Evolutionary conservation across 2,113 vertebrate genomes (phyloP).

Genomic region (Rhinoderma darwinii): DNA sequence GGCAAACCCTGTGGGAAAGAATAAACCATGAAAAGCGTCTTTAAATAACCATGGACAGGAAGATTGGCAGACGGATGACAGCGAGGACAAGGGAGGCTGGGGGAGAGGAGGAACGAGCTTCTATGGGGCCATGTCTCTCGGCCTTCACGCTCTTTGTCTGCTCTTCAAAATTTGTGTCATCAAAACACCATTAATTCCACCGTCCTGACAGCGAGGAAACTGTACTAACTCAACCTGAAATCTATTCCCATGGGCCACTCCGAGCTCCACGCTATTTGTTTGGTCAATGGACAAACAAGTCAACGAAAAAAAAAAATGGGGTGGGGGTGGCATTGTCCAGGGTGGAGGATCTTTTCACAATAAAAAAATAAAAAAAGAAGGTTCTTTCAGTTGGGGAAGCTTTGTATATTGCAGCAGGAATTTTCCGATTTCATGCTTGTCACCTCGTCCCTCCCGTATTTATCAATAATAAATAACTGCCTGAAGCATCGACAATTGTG

Average conservation of each 20-base stretch:
- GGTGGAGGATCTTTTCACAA: conserved; percentile 77
- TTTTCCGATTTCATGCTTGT: conserved; percentile 85
- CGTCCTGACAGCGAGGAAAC: conserved; percentile 88
- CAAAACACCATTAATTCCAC: conserved; percentile 94
- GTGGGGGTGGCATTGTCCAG: conserved; percentile 62
- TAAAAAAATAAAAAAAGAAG: conserved; percentile 83
- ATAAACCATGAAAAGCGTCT: conserved; percentile 92
- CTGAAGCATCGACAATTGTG: conserved; percentile 70
- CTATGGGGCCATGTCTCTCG: conserved; percentile 89
- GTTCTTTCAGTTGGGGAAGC: conserved; percentile 81
- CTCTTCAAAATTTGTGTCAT: conserved; percentile 90
- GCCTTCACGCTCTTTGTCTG: conserved; percentile 84
- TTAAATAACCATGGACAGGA: conserved; percentile 94
- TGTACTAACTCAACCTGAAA: conserved; percentile 86
- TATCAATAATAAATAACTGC: conserved; percentile 81
- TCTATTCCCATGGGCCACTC: conserved; percentile 86
- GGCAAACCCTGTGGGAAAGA: conserved; percentile 99
- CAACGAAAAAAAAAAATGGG: conserved; percentile 70
- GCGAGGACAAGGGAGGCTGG: conserved; percentile 88
- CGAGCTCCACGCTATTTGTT: conserved; percentile 81
- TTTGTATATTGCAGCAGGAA: conserved; percentile 84
- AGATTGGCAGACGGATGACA: conserved; percentile 99
- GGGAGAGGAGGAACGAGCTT: conserved; percentile 83
- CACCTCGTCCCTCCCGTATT: conserved; percentile 73
- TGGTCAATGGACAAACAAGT: conserved; percentile 84